Conservation (phyloP, 1,140 invertebrate species). For the Neodiprion lecontei region DNA sequence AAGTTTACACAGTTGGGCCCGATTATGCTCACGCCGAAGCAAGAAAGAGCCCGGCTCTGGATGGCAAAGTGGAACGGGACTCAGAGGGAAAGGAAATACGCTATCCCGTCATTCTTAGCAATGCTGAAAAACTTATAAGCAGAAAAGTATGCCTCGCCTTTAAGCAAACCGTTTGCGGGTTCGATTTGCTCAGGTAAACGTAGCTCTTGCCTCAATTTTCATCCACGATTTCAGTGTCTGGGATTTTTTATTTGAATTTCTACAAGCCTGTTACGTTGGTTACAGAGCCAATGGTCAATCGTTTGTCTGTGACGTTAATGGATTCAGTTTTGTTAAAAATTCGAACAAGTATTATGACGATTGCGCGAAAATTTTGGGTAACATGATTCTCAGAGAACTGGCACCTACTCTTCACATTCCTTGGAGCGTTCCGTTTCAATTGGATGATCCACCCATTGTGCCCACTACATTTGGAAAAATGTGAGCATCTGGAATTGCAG, state of each 20-base stretch:
- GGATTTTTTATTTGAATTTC: too few species aligned
- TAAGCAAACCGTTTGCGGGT: constrained; percentile 99
- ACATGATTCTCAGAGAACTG: constrained; percentile 91
- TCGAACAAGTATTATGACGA: constrained; percentile 99
- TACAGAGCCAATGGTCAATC: constrained; percentile 95
- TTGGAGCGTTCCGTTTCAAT: constrained; percentile 94
- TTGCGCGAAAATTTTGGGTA: constrained; percentile 96
- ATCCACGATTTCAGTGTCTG: neutral
- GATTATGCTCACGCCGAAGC: constrained; percentile 99
- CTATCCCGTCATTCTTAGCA: constrained; percentile 97
- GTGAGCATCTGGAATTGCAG: constrained; percentile 58
- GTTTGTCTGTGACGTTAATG: constrained; percentile 99
- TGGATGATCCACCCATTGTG: constrained; percentile 98
- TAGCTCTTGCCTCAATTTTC: neutral
- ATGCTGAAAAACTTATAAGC: constrained; percentile 98
- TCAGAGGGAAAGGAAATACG: constrained; percentile 98
- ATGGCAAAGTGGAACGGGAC: constrained; percentile 98
- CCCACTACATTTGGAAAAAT: constrained; percentile 99
- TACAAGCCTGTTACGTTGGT: constrained; percentile 29
- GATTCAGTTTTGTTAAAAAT: constrained; percentile 99
- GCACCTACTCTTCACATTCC: constrained; percentile 96
- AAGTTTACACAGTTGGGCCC: constrained; percentile 93
- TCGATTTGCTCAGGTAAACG: constrained; percentile 89
- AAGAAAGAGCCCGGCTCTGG: constrained; percentile 95
- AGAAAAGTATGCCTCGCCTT: constrained; percentile 97